Percentiles rank a stretch among this genome's conserved stretches.
Conservation (phyloP, 2,113 vertebrate species). For the Solea solea region DNA sequence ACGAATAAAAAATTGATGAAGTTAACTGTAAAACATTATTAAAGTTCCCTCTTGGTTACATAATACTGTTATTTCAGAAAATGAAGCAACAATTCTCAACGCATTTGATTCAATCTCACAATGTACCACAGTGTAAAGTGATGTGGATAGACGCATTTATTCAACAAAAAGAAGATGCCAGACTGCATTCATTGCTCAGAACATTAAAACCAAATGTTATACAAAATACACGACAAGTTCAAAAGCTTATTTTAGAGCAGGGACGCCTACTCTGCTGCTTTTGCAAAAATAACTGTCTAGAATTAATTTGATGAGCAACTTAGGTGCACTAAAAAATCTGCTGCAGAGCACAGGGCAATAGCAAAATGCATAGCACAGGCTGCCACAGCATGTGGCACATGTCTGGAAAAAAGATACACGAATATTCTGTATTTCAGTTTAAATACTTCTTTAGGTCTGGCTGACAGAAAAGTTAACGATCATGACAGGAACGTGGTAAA, state of each 20-base stretch:
- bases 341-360: neutral
- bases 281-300: too few relatives aligned
- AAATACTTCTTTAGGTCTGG: neutral
- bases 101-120: neutral
- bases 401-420: neutral
- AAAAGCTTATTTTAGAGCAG: neutral
- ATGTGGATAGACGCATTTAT: neutral
- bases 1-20: slow-evolving; percentile 22
- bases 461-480: neutral
- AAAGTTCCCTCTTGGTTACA: neutral
- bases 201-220: neutral
- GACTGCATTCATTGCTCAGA: neutral
- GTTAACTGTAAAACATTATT: slow-evolving; percentile 20
- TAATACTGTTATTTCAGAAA: slow-evolving; percentile 9
- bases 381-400: neutral
- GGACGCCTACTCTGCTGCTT: neutral
- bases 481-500: neutral
- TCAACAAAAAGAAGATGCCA: neutral
- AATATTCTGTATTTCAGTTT: neutral
- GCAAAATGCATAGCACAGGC: neutral
- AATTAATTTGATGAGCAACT: neutral
- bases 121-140: neutral
- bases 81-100: slow-evolving; percentile 13
- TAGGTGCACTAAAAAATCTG: neutral
- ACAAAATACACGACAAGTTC: neutral